Evolutionary conservation across 2,888 invertebrate genomes (phyloP), one percentile per base, ranked within the genome.

Genomic region (Caenorhabditis sinica): DNA sequence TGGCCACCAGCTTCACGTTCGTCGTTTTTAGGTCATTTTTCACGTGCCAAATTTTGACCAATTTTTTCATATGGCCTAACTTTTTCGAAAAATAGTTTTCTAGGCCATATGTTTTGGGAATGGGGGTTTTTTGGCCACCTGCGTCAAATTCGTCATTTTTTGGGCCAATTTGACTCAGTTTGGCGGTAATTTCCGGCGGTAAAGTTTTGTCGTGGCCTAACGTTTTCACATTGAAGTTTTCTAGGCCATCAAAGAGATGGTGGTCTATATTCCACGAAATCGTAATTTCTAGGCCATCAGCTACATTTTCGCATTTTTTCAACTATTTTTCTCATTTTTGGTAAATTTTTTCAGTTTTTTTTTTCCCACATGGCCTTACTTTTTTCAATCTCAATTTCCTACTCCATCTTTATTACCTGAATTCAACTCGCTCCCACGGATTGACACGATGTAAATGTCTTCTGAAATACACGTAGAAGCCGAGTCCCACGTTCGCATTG

Each of bases 401-500:
- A 9, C 2, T 15, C 4, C n/a, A 45, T 23, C 49, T 15, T 17
- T 4, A 45, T 51, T n/a, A 88, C 88, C 88, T 88, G 91, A 93
- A 94, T 73, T 91, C 91, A 33, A 91, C 90, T 25, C 91, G 83
- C 71, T 90, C 90, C 90, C 90, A 91, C 30, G 83, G 83, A 65
- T 87, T 87, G 28, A 89, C 82, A 36, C 88, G 85, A 66, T 86
- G 86, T 49, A 91, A 73, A 72, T 91, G 91, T 49, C 86, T 88
- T 65, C 91, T 90, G 87, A 90, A 91, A 86, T 89, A 93, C 89
- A 97, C 94, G 94, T 96, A 97, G 66, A 96, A 94, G 3, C 96
- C 96, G 28, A 96, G 95, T 23, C 97, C 97, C 74, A 96, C 93
- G 60, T 97, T 95, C 2, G 96, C 95, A 90, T 95, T 95, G 86